Base-by-base conservation (phyloP, 2,888 invertebrate genomes). In the Automeris io region DNA sequence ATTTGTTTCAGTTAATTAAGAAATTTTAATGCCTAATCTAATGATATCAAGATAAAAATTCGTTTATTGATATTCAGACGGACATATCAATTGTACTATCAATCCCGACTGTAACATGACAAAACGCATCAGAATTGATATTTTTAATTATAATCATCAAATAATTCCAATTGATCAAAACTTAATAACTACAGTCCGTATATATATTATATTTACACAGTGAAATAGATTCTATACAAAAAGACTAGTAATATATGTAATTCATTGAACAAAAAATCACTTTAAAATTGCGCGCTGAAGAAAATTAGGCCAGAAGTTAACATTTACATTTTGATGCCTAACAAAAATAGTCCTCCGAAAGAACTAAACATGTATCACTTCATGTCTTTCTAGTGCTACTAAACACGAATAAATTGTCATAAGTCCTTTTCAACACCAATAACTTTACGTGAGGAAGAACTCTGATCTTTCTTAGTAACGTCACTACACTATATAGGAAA, bases 41-140 rank as follows among this genome's bases (percentile, higher is more conserved):
- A 68, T 85, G 85, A 85, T 86, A 85, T 77, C 65, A 66, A 57
- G 71, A 61, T 76, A 77, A 75, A 85, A 82, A 83, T 85, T 85
- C 82, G 79, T 77, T 70, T 70, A 80, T 75, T 75, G 81, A 85
- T 82, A 83, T 75, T 70, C 62, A 77, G 74, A 80, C 71, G 78
- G 79, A 77, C 62, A 82, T 76, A 79, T 69, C 74, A 74, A 79
- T 74, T 70, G 74, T 75, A 74, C 74, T 60, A 70, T 70, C 72
- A 82, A 82, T 80, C 80, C 80, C 77, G 71, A 71, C 71, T 69
- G 68, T 69, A 74, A 72, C 68, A 69, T 61, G 60, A 62, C 61
- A 61, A 71, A 64, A 65, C 69, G 64, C 58, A 65, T 69, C 62
- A 68, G 64, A 69, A 67, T 72, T 63, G 61, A 64, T 74, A 62